phyloP scores from a whole-genome alignment of 2,797 vertebrate genomes.

The Ctenopoma kingsleyae region DNA sequence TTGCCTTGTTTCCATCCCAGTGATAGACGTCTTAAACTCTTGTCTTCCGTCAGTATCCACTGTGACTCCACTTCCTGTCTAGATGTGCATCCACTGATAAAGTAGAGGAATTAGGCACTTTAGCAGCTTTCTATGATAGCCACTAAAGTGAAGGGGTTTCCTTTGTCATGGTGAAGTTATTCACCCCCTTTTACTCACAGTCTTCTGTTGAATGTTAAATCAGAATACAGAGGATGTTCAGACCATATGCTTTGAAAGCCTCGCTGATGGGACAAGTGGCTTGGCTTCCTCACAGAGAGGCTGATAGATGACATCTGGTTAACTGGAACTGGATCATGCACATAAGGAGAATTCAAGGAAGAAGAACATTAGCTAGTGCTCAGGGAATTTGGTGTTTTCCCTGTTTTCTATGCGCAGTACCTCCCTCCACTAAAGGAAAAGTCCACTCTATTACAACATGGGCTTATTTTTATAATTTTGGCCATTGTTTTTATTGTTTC shows the following conservation, averaged over 20 bases:
- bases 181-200: slow-evolving; percentile 46
- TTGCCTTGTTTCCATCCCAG: slow-evolving; percentile 71
- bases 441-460: slow-evolving; percentile 19
- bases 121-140: slow-evolving; percentile 67
- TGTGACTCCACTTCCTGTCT: slow-evolving; percentile 70
- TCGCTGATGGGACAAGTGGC: slow-evolving; percentile 60
- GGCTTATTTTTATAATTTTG: slow-evolving; percentile 6
- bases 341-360: slow-evolving; percentile 37
- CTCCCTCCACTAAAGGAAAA: slow-evolving; percentile 4
- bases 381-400: slow-evolving; percentile 11
- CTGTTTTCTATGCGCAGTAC: slow-evolving; percentile 7
- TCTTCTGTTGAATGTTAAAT: slow-evolving; percentile 56
- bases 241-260: slow-evolving; percentile 47
- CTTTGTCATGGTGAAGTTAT: slow-evolving; percentile 59
- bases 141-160: slow-evolving; percentile 66
- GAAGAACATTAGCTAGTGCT: slow-evolving; percentile 32
- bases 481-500: slow-evolving; percentile 4
- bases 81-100: slow-evolving; percentile 60
- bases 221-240: slow-evolving; percentile 63
- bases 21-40: slow-evolving; percentile 66
- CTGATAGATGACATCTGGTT: slow-evolving; percentile 78
- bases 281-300: slow-evolving; percentile 61
- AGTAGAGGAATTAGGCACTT: slow-evolving; percentile 63
- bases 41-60: slow-evolving; percentile 45
- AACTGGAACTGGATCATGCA: slow-evolving; percentile 70